Conservation (phyloP, 64 coral and sea anemone species). For the Anthopleura sola region DNA sequence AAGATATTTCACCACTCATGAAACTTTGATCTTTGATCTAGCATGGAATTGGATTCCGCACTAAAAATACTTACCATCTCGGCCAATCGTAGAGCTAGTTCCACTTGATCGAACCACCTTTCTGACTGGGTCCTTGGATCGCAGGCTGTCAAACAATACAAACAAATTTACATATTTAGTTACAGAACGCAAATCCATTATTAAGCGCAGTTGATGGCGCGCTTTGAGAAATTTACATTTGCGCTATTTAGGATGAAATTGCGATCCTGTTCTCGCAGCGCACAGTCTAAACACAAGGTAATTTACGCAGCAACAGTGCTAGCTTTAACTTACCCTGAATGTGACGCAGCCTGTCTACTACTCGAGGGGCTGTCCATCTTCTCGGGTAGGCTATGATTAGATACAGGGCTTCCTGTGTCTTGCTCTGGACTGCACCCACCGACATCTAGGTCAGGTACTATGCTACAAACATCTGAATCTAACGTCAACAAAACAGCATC, state of each 20-base stretch:
- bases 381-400: constrained; percentile 40
- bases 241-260: no score
- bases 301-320: background rate
- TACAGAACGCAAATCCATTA: no score
- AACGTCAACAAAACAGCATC: background rate
- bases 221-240: no score
- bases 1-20: no score
- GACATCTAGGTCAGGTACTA: constrained; percentile 37
- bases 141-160: constrained; percentile 1
- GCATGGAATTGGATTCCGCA: no score
- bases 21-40: no score
- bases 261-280: no score
- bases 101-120: constrained; percentile 33
- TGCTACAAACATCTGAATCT: background rate
- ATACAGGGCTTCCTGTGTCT: constrained; percentile 20
- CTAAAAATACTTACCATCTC: constrained; percentile 34
- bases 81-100: constrained; percentile 20
- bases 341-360: background rate
- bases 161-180: background rate
- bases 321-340: background rate
- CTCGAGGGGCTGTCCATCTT: constrained; percentile 28
- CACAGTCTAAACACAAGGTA: no score
- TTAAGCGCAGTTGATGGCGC: no score
- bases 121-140: constrained; percentile 28
- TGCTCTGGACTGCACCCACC: constrained; percentile 55